These are phyloP conservation scores for Malacoctenus gilli DNA, from an alignment of 2,797 vertebrate genomes.

Conservation along the genomic window DNA sequence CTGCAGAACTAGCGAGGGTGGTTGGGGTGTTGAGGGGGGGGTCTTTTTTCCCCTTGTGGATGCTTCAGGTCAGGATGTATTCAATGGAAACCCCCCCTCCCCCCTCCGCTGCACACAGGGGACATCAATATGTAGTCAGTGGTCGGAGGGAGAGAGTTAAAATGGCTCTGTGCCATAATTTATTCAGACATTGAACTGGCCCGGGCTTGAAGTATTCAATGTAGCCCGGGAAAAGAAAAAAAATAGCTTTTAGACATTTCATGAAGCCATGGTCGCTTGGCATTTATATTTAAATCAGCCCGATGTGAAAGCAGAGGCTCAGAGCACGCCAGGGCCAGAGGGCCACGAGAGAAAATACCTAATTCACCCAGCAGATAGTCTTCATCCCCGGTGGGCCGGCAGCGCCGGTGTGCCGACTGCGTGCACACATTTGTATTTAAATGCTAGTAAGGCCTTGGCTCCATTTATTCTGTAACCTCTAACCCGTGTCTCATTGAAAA, in stretches of 20 bases:
- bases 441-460: constrained; percentile 4
- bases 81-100: constrained; percentile 58
- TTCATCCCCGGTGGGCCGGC: constrained; percentile 14
- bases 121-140: constrained; percentile 71
- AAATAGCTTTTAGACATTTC: constrained; percentile 64
- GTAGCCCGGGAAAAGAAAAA: constrained; percentile 46
- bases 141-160: constrained; percentile 53
- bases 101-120: constrained; percentile 51
- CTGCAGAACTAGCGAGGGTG: constrained; percentile 14
- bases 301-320: constrained; percentile 55
- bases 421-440: constrained; percentile 32
- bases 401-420: constrained; percentile 17
- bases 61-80: constrained; percentile 61
- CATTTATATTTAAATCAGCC: constrained; percentile 73
- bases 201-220: constrained; percentile 67
- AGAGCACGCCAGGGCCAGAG: constrained; percentile 11
- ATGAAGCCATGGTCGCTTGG: constrained; percentile 50
- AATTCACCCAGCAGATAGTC: constrained; percentile 28
- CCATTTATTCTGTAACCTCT: constrained; percentile 35
- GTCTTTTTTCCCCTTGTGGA: constrained; percentile 39
- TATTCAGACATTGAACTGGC: constrained; percentile 73
- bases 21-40: too few species aligned
- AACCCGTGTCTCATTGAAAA: constrained; percentile 2
- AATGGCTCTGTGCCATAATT: constrained; percentile 72
- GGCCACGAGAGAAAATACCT: constrained; percentile 42